Conservation (phyloP, 2,113 vertebrate genomes). For the Arizona elegans region DNA sequence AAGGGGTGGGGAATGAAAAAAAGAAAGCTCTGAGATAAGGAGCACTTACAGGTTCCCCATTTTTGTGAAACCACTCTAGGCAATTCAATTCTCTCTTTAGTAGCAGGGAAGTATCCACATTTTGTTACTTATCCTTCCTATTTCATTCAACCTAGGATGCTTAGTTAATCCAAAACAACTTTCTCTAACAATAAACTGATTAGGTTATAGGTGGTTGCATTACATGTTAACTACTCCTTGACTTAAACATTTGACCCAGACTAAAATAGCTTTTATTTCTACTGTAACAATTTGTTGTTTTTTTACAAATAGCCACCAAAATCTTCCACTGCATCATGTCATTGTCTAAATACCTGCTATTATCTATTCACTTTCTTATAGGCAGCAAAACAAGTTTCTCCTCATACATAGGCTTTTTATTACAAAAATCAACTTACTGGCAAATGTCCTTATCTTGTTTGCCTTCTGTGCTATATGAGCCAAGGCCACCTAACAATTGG, state of each 20-base stretch:
- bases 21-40: background rate
- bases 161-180: background rate
- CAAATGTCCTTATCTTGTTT: background rate
- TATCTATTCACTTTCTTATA: background rate
- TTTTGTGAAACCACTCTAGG: background rate
- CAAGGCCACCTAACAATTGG: background rate
- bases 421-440: background rate
- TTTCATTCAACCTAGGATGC: background rate
- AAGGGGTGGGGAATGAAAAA: background rate
- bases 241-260: background rate
- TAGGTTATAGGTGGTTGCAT: background rate
- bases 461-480: rapidly evolving
- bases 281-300: background rate
- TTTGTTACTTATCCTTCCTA: background rate
- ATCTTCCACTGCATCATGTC: rapidly evolving
- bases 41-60: background rate
- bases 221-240: background rate
- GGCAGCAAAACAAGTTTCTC: background rate
- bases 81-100: background rate
- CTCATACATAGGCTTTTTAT: background rate
- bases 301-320: background rate
- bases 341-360: background rate
- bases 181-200: background rate
- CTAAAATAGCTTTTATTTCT: background rate
- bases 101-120: background rate